Evolutionary conservation across 1,140 invertebrate genomes (phyloP), one percentile per base, ranked within the genome.

Genomic region (Tetranychus urticae): DNA sequence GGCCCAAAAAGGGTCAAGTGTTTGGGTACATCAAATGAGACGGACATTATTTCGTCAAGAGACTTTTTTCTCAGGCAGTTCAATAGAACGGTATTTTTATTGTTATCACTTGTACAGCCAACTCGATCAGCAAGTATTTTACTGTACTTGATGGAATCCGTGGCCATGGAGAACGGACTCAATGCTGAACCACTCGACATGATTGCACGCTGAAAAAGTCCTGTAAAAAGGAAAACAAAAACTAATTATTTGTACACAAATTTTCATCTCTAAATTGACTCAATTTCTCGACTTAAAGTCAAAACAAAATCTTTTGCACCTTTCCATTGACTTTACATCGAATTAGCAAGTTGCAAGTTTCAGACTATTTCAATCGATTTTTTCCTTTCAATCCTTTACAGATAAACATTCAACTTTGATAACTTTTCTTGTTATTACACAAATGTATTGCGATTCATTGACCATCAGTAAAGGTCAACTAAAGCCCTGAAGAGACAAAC

Each of bases 1-100:
- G 88, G 88, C 13, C 86, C 87, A 68, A 90, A 89, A 13, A 85
- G 84, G 31, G 84, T 82, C 31, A 88, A 77, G 70, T 90, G 89
- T 64, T 81, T 76, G 1, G 87, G 87, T 33, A 88, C 74, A 63
- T 79, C 76, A 23, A 60, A 50, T 37, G n/a, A 6, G 5, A 85
- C 66, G 60, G 69, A 64, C 47, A 68, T 63, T n/a, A 69, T 79
- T 33, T 79, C 76, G 31, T 67, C 66, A 64, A 78, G 72, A 82
- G 81, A 69, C 81, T 84, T 64, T 78, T 81, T 58, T 58, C 87
- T 78, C 50, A 93, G 77, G 74, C 89, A 93, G 65, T 82, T 83
- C 56, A 91, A 77, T 55, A 92, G 74, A 47, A 78, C 14, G 79
- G 86, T 72, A 71, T 62, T 56, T 81, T 8, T 78, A 86, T 35